phyloP scores from a whole-genome alignment of 1,140 invertebrate genomes.

The Pomacea maculata region DNA sequence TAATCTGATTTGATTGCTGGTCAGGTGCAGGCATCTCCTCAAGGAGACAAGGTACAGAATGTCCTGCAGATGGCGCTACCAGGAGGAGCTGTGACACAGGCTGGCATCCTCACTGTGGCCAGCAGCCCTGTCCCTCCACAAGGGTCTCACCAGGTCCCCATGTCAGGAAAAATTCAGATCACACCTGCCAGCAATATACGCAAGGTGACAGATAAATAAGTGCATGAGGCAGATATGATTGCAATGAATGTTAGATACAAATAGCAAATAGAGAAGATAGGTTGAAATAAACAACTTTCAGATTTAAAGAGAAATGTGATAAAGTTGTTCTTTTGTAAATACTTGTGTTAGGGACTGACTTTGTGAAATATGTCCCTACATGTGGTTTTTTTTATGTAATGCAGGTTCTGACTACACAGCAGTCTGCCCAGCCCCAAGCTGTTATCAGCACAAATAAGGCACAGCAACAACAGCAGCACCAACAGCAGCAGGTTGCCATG shows the following conservation, averaged over 20 bases:
- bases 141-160: slow-evolving; percentile 12
- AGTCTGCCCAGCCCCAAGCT: slow-evolving; percentile 34
- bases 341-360: too few relatives aligned
- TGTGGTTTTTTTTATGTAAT: slow-evolving; percentile 8
- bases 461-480: slow-evolving; percentile 19
- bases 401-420: slow-evolving; percentile 33
- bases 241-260: too few relatives aligned
- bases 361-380: too few relatives aligned
- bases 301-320: too few relatives aligned
- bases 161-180: slow-evolving; percentile 38
- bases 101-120: slow-evolving; percentile 48
- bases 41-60: slow-evolving; percentile 53
- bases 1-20: not conserved
- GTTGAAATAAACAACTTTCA: too few relatives aligned
- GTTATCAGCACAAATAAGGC: slow-evolving; percentile 11
- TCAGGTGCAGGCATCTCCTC: slow-evolving; percentile 45
- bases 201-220: slow-evolving; percentile 13
- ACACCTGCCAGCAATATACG: slow-evolving; percentile 24
- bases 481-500: slow-evolving; percentile 35
- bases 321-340: too few relatives aligned
- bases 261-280: too few relatives aligned
- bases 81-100: slow-evolving; percentile 47
- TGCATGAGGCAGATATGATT: too few relatives aligned
- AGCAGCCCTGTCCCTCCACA: slow-evolving; percentile 26
- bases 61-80: slow-evolving; percentile 63